Percentiles rank a stretch among this genome's conserved stretches.
Conservation (phyloP, 1,140 invertebrate genomes). For the Samia ricini region DNA sequence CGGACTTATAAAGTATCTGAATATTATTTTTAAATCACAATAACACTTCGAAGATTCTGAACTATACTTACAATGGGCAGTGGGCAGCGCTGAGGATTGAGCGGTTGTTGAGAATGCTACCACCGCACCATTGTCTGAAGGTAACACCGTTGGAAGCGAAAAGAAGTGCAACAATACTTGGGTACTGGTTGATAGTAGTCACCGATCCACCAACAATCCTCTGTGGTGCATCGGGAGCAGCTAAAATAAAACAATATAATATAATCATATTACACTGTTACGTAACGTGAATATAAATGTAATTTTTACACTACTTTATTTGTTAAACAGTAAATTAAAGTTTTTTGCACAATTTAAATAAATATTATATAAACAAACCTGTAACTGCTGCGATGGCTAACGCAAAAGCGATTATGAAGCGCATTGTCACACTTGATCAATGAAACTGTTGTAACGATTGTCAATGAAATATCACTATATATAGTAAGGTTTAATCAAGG, state of each 20-base stretch:
- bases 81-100: slow-evolving; percentile 42
- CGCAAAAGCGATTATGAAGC: slow-evolving; percentile 11
- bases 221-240: slow-evolving; percentile 9
- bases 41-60: no score
- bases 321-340: background rate
- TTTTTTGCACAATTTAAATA: slow-evolving; percentile 12
- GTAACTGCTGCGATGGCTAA: slow-evolving; percentile 16
- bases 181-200: slow-evolving; percentile 25
- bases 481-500: no score
- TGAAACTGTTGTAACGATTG: no score
- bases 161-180: slow-evolving; percentile 19
- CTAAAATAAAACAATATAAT: background rate
- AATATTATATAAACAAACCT: slow-evolving; percentile 15
- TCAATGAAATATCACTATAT: no score
- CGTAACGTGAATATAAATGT: no score
- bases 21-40: no score
- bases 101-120: slow-evolving; percentile 37
- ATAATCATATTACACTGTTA: no score
- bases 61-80: slow-evolving; percentile 37
- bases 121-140: slow-evolving; percentile 35
- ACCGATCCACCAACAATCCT: slow-evolving; percentile 31
- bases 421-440: no score
- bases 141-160: slow-evolving; percentile 13
- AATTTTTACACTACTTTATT: no score
- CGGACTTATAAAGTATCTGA: no score